These are phyloP conservation scores for Dryococelus australis DNA, from an alignment of 2,888 invertebrate species.

Conservation along the genomic window DNA sequence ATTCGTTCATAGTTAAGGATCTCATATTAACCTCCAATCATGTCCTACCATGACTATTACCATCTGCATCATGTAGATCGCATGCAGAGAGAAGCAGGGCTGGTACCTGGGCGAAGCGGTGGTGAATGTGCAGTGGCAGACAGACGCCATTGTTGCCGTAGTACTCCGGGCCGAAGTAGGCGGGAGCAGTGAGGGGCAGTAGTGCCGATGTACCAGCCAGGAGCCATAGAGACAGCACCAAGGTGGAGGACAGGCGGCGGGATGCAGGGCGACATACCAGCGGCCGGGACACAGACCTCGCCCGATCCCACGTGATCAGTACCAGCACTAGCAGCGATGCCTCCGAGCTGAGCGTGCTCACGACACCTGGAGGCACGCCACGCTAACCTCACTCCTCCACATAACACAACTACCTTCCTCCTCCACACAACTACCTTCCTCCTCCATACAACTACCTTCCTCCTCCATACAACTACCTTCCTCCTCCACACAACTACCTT, in stretches of 20 bases:
- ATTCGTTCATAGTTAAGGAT: too few species aligned
- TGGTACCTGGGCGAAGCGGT: conserved; percentile 60
- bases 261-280: conserved; percentile 60
- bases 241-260: conserved; percentile 59
- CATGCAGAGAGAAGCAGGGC: too few species aligned
- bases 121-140: conserved; percentile 67
- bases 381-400: too few species aligned
- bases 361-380: conserved; percentile 58
- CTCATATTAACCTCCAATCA: too few species aligned
- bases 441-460: too few species aligned
- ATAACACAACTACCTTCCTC: too few species aligned
- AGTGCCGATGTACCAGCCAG: conserved; percentile 61
- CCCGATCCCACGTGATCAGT: conserved; percentile 68
- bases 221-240: conserved; percentile 62
- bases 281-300: conserved; percentile 67
- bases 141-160: conserved; percentile 69
- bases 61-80: too few species aligned
- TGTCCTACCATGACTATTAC: too few species aligned
- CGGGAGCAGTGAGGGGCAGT: conserved; percentile 59
- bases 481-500: too few species aligned
- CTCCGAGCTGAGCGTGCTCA: conserved; percentile 68
- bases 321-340: conserved; percentile 67
- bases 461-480: too few species aligned
- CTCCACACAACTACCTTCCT: too few species aligned
- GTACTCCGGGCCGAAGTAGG: conserved; percentile 65